phyloP scores from a whole-genome alignment of 2,888 invertebrate species.

The Dryocosmus kuriphilus region DNA sequence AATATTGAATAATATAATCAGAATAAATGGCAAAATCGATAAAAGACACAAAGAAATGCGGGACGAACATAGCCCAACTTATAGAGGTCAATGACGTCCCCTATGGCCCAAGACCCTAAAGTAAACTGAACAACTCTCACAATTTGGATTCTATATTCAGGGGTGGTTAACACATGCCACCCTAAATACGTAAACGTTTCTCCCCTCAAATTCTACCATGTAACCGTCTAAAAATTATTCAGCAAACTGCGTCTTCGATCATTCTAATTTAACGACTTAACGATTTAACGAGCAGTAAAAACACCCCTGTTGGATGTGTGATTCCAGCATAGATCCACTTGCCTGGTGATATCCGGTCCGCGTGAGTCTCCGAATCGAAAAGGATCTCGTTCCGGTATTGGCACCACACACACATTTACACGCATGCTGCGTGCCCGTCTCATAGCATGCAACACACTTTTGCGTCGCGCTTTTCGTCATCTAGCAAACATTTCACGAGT shows the following conservation, averaged over 20 bases:
- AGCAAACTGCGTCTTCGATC: conserved; percentile 1
- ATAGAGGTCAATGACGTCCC: background rate
- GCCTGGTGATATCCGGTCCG: background rate
- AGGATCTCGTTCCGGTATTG: background rate
- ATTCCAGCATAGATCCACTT: background rate
- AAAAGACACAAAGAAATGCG: background rate
- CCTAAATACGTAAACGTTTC: background rate
- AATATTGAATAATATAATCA: too few relatives aligned
- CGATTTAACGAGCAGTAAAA: conserved; percentile 21
- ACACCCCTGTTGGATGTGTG: background rate
- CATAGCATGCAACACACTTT: conserved; percentile 9
- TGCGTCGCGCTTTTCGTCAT: background rate
- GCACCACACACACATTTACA: background rate
- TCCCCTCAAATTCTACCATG: background rate
- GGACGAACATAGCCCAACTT: background rate
- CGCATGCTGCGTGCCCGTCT: conserved; percentile 5
- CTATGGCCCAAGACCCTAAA: background rate
- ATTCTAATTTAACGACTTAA: conserved; percentile 16
- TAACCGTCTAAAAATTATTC: background rate
- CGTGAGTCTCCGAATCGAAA: background rate
- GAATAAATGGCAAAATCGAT: background rate
- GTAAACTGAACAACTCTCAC: background rate
- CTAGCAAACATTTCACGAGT: background rate
- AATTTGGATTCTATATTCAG: background rate
- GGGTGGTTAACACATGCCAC: conserved; percentile 28